Evolutionary conservation across 2,888 invertebrate species (phyloP), one percentile per base, ranked within the genome.

Genomic region (Ochlodes sylvanus): DNA sequence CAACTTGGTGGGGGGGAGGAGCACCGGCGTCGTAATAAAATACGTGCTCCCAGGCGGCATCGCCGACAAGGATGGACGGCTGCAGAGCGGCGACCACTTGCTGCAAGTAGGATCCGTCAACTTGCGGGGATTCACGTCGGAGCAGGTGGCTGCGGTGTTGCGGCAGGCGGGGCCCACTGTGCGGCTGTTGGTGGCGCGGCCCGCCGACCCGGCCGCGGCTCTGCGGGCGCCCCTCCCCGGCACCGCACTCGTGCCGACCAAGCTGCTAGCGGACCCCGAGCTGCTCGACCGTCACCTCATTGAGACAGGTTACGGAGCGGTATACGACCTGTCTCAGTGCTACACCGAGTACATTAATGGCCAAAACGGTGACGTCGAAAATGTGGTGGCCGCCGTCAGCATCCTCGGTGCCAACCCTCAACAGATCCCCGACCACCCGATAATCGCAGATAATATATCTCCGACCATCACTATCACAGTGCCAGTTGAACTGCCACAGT

Each of bases 1-100:
- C 92, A 99, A 99, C 78, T 97, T 99, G 83, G 99, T 99, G 79
- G 99, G 99, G 75, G 98, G 98, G 50, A 96, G 98, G 74, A 99
- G 98, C 90, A 99, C 99, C 44, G 99, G 99, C 44, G 99, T 99
- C 69, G 99, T 99, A 69, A 98, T 99, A 79, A 99, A 99, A 92
- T 98, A 98, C 73, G 97, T 99, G 74, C 94, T 99, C 69, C 99
- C 99, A 7, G 99, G 99, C 42, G 99, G 99, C 71, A 97, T 98
- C 17, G 99, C 99, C 47, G 99, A 99, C 88, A 96, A 97, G 84
- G 99, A 99, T 94, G 98, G 97, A 71, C 95, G 99, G 63, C 94
- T 99, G 75, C 98, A 98, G 89, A 98, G 98, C 89, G 99, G 99
- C 9, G 99, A 99, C 91, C 99, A 99, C 93, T 97, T 99, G 79